Base-by-base conservation (phyloP, 2,888 invertebrate genomes). In the Metellina segmentata region DNA sequence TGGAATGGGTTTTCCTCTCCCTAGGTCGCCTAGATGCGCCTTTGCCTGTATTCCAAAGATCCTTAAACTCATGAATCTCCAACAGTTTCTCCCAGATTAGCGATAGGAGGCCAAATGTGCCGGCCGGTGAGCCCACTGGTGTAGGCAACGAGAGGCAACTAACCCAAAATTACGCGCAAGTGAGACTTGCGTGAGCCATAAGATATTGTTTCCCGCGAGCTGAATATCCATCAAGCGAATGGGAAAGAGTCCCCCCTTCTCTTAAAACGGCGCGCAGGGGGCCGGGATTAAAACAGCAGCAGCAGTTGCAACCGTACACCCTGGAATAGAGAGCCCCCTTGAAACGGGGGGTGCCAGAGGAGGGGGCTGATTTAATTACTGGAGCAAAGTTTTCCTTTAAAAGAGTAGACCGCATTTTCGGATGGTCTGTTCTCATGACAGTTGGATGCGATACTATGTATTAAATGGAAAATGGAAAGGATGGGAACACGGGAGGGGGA, bases 151-250 rank as follows among this genome's bases (percentile, higher is more conserved):
- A 86, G 91, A 86, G 91, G 91, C 91, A 91, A 91, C 91, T 91
- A 91, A 91, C 91, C 91, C 87, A 81, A 91, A 91, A 91, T 91
- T 91, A 91, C 91, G 82, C 87, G 91, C 91, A 91, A 91, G 91
- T 91, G 91, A 91, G 82, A 91, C 91, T 91, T 87, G 91, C 91
- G 91, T 91, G 91, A 87, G 82, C 83, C 81, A 83, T 83, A 83
- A 91, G 87, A 91, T 91, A 91, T 91, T 91, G 91, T 91, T 91
- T 91, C 91, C 87, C 91, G 87, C 87, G 87, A 87, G 91, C 87
- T 88, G 91, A 91, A 91, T 91, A 91, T 91, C 91, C 91, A 91
- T 91, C 91, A 91, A 91, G 91, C 91, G 91, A 87, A 91, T 87
- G 82, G 87, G 87, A 87, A 91, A 91, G 75, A 77, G 53, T 11